A percentile compares a stretch with the other conserved stretches of the same genome.
Evolutionary conservation across 2,888 invertebrate genomes (phyloP).

Genomic region (Caenorhabditis macrosperma): DNA sequence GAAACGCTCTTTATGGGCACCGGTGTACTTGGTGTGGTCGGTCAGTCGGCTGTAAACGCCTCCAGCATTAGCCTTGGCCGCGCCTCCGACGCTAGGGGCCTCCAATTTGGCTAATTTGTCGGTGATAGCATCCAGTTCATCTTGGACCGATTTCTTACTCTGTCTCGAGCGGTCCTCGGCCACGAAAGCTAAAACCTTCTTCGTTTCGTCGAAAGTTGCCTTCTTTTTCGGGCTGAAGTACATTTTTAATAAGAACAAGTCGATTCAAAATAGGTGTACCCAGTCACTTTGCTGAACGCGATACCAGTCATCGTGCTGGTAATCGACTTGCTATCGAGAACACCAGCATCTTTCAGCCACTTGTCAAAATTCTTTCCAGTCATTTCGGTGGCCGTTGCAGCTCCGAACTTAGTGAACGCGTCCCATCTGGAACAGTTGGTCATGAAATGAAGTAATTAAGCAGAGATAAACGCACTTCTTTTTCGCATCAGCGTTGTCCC

Average conservation of each 20-base stretch:
- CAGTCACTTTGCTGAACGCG: slow-evolving; percentile 80
- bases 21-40: slow-evolving; percentile 79
- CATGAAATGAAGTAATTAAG: neutral
- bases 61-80: slow-evolving; percentile 74
- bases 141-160: slow-evolving; percentile 77
- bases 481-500: slow-evolving; percentile 74
- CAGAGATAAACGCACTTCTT: slow-evolving; percentile 54
- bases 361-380: slow-evolving; percentile 80
- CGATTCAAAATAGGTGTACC: slow-evolving; percentile 62
- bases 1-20: slow-evolving; percentile 80
- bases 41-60: slow-evolving; percentile 80
- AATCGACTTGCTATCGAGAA: slow-evolving; percentile 74
- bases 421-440: slow-evolving; percentile 70
- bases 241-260: neutral
- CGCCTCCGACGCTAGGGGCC: slow-evolving; percentile 74
- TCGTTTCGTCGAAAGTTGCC: slow-evolving; percentile 79
- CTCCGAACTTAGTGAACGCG: slow-evolving; percentile 78
- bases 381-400: slow-evolving; percentile 77
- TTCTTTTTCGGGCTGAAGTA: slow-evolving; percentile 78
- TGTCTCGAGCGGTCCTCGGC: slow-evolving; percentile 77
- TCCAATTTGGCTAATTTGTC: slow-evolving; percentile 76
- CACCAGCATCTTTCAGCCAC: slow-evolving; percentile 80
- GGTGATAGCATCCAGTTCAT: slow-evolving; percentile 78
- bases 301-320: slow-evolving; percentile 80
- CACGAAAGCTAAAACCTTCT: slow-evolving; percentile 74